Base-by-base conservation (phyloP, 2,888 invertebrate species). In the Apomyelois bistriatella region DNA sequence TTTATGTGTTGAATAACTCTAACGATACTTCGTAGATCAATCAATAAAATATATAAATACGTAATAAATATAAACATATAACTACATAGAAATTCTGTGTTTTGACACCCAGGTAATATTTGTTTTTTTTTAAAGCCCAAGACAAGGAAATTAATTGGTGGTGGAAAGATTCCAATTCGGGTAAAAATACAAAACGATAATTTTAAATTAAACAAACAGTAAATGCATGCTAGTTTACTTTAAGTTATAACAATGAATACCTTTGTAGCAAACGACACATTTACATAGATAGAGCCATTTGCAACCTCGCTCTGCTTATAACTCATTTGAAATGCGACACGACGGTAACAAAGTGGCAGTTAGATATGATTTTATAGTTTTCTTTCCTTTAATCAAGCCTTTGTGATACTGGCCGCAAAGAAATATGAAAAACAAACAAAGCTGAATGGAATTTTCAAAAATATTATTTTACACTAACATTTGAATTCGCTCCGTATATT, bases 251-350 rank as follows among this genome's bases (percentile, higher is more conserved):
- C 1, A 3, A 32, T 17, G 37, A 13, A 8, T 50, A 40, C 28
- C 49, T 15, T 52, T 12, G 49, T 32, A 48, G 48, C 30, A 52
- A 48, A 49, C 48, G 13, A n/a, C 53, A 58, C 17, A 66, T 68
- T 68, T 64, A 64, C 70, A 65, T 72, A 72, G 67, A 70, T 67
- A 69, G 62, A 48, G 60, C 57, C 57, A 56, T 60, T 58, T 62
- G 65, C 65, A 64, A 58, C 59, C 62, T 57, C 55, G 61, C 59
- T 59, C 60, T 59, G 58, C 61, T 61, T 64, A 70, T 70, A 68
- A 70, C 67, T 72, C 66, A 70, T 68, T 65, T 53, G 51, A 53
- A 58, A 62, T 54, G 63, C 54, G 64, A 64, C 66, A 60, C 54
- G 61, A 58, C 54, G 58, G 61, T 60, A 68, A 70, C 58, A 65